These are phyloP conservation scores for Drosophila pallidifrons DNA, from an alignment of 1,140 invertebrate species.

Conservation along the genomic window DNA sequence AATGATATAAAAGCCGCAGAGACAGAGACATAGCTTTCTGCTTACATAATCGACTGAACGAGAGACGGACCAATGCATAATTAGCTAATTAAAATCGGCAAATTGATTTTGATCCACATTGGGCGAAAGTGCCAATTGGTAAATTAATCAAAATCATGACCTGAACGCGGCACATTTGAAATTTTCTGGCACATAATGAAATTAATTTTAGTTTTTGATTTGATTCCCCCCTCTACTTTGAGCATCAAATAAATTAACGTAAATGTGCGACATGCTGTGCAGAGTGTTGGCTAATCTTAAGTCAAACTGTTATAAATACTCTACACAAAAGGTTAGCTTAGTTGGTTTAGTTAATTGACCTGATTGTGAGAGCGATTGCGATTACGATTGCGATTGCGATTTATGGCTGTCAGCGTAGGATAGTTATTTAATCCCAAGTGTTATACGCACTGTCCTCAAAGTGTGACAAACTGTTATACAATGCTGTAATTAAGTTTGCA, in stretches of 20 bases:
- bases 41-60: slow-evolving; percentile 20
- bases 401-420: too few species aligned
- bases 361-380: background rate
- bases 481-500: too few species aligned
- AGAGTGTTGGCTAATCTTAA: slow-evolving; percentile 22
- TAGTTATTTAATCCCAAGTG: background rate
- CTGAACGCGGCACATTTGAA: slow-evolving; percentile 61
- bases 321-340: slow-evolving; percentile 6
- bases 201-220: slow-evolving; percentile 11
- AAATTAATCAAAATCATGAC: slow-evolving; percentile 51
- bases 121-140: slow-evolving; percentile 41
- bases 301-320: slow-evolving; percentile 35
- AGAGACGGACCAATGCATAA: slow-evolving; percentile 24
- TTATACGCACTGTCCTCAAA: background rate
- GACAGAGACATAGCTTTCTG: background rate
- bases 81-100: slow-evolving; percentile 49
- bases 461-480: background rate
- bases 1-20: slow-evolving; percentile 3
- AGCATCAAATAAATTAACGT: slow-evolving; percentile 63
- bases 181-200: slow-evolving; percentile 38
- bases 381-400: too few species aligned
- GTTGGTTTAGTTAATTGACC: background rate
- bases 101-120: slow-evolving; percentile 40
- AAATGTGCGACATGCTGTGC: slow-evolving; percentile 67
- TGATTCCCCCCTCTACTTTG: slow-evolving; percentile 5